Conservation (phyloP, 2,113 vertebrate genomes). For the Forbesichthys papilliferus region DNA sequence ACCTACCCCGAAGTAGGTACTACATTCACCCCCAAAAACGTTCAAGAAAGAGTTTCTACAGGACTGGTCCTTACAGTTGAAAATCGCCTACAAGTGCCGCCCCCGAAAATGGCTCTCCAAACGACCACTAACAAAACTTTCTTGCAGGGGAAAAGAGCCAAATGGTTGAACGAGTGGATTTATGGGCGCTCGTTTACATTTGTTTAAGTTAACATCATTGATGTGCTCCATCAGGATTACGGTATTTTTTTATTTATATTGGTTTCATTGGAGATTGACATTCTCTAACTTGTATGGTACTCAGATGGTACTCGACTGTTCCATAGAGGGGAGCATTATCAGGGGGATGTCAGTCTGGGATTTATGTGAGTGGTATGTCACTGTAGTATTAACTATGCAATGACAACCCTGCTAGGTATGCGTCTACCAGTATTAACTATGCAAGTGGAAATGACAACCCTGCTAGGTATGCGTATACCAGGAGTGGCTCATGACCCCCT, state of each 20-base stretch:
- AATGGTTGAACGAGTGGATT: not conserved
- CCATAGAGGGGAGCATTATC: slow-evolving; percentile 8
- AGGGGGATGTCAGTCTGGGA: slow-evolving; percentile 48
- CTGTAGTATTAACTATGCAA: slow-evolving; percentile 53
- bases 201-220: slow-evolving; percentile 9
- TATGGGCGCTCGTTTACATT: not conserved
- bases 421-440: slow-evolving; percentile 52
- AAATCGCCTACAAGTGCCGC: too few relatives aligned
- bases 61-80: too few relatives aligned
- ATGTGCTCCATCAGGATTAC: slow-evolving; percentile 19
- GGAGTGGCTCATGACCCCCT: slow-evolving; percentile 42
- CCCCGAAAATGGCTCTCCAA: too few relatives aligned
- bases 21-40: too few relatives aligned
- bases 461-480: slow-evolving; percentile 57
- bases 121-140: too few relatives aligned
- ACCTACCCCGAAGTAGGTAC: too few relatives aligned
- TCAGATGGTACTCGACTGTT: not conserved
- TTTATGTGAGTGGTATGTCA: slow-evolving; percentile 65
- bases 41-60: too few relatives aligned
- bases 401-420: slow-evolving; percentile 62
- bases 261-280: not conserved
- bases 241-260: not conserved
- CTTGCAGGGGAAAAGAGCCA: too few relatives aligned
- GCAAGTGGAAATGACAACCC: slow-evolving; percentile 54
- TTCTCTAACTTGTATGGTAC: not conserved